Conservation (phyloP, 2,113 vertebrate species). For the Chunga burmeisteri region DNA sequence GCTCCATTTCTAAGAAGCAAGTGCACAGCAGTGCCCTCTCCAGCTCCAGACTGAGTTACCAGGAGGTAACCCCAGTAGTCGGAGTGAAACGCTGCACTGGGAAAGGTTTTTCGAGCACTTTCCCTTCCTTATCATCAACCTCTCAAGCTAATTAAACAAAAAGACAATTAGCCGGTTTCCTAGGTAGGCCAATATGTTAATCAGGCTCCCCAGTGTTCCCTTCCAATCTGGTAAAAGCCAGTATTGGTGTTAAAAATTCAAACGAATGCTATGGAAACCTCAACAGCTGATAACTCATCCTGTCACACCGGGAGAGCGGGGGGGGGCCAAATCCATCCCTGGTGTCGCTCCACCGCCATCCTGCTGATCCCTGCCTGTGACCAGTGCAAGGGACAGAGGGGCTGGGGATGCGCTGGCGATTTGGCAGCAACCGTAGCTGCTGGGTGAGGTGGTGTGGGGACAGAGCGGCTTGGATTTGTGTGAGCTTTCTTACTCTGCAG, state of each 20-base stretch:
- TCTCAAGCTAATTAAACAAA: neutral
- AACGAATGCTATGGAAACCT: neutral
- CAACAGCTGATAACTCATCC: neutral
- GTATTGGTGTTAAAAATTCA: neutral
- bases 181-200: neutral
- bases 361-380: neutral
- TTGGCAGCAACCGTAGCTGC: neutral
- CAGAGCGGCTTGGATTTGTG: fast-evolving
- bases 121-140: neutral
- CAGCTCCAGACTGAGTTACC: neutral
- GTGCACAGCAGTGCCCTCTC: fast-evolving
- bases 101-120: neutral
- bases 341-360: fast-evolving
- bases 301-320: fast-evolving
- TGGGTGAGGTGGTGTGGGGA: fast-evolving
- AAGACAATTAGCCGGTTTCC: neutral
- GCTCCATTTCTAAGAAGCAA: neutral
- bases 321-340: neutral
- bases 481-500: neutral
- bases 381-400: fast-evolving
- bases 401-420: neutral
- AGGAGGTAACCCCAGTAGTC: neutral
- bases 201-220: neutral
- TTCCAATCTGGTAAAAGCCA: neutral
- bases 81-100: fast-evolving